These are phyloP conservation scores for Lepeophtheirus salmonis DNA, from an alignment of 1,140 invertebrate genomes.

Conservation along the genomic window DNA sequence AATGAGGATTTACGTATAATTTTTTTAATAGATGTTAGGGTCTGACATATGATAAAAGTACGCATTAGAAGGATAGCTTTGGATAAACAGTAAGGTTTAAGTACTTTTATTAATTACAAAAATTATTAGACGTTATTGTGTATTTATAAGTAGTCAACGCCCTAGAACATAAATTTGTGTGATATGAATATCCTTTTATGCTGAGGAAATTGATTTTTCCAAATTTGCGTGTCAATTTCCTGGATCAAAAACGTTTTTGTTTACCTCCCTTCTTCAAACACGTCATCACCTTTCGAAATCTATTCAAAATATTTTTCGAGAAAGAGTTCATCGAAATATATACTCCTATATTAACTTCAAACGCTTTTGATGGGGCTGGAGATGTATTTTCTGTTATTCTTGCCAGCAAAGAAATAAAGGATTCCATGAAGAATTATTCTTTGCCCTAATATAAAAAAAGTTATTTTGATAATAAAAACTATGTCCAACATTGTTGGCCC, in stretches of 20 bases:
- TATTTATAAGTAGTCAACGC: not conserved
- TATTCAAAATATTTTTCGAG: conserved; percentile 48
- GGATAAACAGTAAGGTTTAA: too few species aligned
- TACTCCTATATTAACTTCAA: conserved; percentile 86
- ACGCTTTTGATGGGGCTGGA: conserved; percentile 96
- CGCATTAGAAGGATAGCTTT: too few species aligned
- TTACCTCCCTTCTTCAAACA: not conserved
- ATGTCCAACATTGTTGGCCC: conserved; percentile 80
- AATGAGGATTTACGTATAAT: too few species aligned
- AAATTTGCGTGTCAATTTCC: conserved; percentile 5
- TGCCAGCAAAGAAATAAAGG: conserved; percentile 21
- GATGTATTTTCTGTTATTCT: conserved; percentile 58
- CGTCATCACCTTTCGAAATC: conserved; percentile 24
- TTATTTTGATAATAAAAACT: conserved; percentile 56
- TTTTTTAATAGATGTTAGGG: too few species aligned
- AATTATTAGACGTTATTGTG: not conserved
- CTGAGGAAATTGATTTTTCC: not conserved
- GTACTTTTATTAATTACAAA: not conserved
- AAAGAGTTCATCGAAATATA: conserved; percentile 59
- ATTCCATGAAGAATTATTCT: conserved; percentile 31
- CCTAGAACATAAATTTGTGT: not conserved
- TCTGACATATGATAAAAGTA: too few species aligned
- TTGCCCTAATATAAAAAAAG: conserved; percentile 31
- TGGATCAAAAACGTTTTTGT: not conserved
- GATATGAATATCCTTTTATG: conserved; percentile 1